phyloP scores from a whole-genome alignment of 2,797 vertebrate genomes.

The Darevskia nairensis region DNA sequence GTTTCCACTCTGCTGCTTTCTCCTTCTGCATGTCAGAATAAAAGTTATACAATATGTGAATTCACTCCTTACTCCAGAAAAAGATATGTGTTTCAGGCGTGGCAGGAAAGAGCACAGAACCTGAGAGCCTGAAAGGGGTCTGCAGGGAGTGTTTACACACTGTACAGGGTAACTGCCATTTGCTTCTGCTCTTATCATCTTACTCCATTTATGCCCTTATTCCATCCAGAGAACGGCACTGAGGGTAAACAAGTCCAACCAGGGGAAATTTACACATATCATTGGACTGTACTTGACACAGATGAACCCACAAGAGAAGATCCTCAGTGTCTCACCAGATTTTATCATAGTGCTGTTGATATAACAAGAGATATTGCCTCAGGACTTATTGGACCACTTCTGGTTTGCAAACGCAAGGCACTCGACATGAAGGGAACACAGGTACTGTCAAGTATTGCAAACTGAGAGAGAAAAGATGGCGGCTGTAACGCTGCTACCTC shows the following conservation, averaged over 20 bases:
- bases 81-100: not conserved
- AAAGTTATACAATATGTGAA: not conserved
- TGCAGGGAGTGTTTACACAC: not conserved
- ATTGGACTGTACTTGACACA: conserved; percentile 88
- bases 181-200: not conserved
- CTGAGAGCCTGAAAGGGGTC: not conserved
- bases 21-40: not conserved
- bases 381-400: conserved; percentile 91
- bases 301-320: conserved; percentile 88
- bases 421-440: conserved; percentile 90
- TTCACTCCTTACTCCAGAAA: not conserved
- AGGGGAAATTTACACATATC: conserved; percentile 86
- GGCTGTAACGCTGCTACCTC: not conserved
- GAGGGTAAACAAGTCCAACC: conserved; percentile 87
- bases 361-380: conserved; percentile 89
- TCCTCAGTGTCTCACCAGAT: conserved; percentile 89
- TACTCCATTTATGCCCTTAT: conserved; percentile 40
- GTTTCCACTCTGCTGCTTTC: not conserved
- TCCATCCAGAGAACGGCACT: conserved; percentile 79
- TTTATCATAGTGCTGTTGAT: conserved; percentile 95
- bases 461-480: not conserved
- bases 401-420: conserved; percentile 94
- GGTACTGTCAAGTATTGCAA: conserved; percentile 77
- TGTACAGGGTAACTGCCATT: not conserved
- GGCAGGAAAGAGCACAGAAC: not conserved